Evolutionary conservation across 2,113 vertebrate genomes (phyloP).

Genomic region (Sigmodon hispidus): DNA sequence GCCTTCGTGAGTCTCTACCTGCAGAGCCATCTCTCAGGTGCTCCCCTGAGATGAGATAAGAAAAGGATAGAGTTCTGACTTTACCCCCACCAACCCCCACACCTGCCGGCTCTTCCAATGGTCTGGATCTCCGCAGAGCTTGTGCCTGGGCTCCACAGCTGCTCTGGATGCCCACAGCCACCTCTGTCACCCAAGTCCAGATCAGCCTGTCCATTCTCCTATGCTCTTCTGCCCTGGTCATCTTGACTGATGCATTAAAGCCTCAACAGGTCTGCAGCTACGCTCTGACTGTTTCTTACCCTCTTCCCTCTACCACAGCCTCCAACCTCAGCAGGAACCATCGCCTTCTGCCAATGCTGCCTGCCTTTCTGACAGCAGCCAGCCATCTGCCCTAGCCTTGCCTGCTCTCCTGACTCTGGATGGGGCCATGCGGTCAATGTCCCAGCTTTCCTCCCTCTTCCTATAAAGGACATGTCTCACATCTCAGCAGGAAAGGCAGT

Average conservation of each 20-base stretch:
- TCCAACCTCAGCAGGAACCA: background rate
- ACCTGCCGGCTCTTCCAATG: background rate
- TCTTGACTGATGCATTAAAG: background rate
- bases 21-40: background rate
- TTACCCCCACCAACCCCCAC: background rate
- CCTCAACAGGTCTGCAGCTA: background rate
- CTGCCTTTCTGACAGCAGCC: too few relatives aligned
- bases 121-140: background rate
- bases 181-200: background rate
- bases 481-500: constrained; percentile 13
- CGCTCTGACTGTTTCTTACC: background rate
- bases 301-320: background rate
- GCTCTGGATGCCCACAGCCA: background rate
- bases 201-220: background rate
- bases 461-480: background rate
- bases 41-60: background rate
- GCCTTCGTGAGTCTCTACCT: background rate
- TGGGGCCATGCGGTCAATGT: background rate
- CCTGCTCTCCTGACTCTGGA: background rate
- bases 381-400: background rate
- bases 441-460: background rate
- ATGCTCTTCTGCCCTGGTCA: background rate
- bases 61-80: background rate
- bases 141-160: background rate
- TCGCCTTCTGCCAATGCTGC: background rate